Evolutionary conservation across 2,888 invertebrate species (phyloP), one percentile per base, ranked within the genome.

Genomic region (Troilus luridus): DNA sequence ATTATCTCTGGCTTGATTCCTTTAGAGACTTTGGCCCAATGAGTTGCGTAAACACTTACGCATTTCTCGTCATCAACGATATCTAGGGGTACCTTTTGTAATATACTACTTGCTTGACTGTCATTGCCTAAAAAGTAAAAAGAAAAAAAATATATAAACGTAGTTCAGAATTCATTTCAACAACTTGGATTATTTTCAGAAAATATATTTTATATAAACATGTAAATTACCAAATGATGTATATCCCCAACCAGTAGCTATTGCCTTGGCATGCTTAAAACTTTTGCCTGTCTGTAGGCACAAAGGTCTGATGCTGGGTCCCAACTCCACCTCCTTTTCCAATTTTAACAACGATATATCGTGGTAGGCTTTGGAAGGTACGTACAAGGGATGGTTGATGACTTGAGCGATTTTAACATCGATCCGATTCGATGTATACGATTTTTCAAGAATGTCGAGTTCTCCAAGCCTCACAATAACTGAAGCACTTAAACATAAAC

Each of bases 311-410:
- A 95, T 93, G 85, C 92, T 93, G 17, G 85, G 85, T 14, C 91
- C 93, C 88, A 95, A 94, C 11, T 60, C 88, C 0, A 94, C 94
- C 56, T 92, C 91, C 0, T 93, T 93, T 0, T 93, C 93, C 62
- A 96, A 93, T 93, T 95, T 95, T 0, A 97, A 92, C 0, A 97
- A 94, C 0, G 96, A 96, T 90, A 97, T 96, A 93, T 97, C 97
- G 93, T 96, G 94, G 94, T 97, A 96, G 41, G 95, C 94, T 0
- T 93, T 92, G 0, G 95, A 95, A 0, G 95, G 94, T 0, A 93
- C 93, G 94, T 96, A 96, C 0, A 94, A 93, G 0, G 96, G 96
- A 93, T 96, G 96, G 2, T 94, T 93, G 91, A 94, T 94, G 14
- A 95, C 94, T 0, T 93, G 92, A 58, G 91, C 92, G 19, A 94